These are phyloP conservation scores for Phengaris arion DNA, from an alignment of 2,888 invertebrate genomes.

Conservation along the genomic window DNA sequence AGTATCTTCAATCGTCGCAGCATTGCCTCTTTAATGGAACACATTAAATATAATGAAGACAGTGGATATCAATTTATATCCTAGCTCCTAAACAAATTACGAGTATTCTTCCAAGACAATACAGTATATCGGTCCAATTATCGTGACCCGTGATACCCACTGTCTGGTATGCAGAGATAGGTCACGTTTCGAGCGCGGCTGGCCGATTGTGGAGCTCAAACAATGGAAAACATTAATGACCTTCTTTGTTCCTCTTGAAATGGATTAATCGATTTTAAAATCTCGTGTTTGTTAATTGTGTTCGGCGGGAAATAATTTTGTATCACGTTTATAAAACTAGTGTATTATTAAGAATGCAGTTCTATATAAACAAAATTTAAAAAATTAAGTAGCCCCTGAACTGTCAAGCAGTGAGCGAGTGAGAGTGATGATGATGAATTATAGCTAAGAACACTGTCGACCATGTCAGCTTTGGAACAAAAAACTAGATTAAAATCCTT, in stretches of 20 bases:
- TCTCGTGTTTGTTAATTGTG: conserved; percentile 21
- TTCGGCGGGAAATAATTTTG: neutral
- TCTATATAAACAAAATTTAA: no score
- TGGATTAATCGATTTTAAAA: conserved; percentile 27
- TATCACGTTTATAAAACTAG: neutral
- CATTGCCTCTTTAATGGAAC: neutral
- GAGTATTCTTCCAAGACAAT: conserved; percentile 23
- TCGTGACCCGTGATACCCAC: neutral
- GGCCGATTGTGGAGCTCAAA: conserved; percentile 61
- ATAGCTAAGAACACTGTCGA: no score
- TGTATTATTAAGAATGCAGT: no score
- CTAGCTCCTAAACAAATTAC: conserved; percentile 23
- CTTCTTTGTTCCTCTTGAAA: conserved; percentile 62
- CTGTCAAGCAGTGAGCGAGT: no score
- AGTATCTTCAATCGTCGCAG: neutral
- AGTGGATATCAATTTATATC: conserved; percentile 20
- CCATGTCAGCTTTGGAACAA: no score
- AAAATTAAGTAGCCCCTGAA: no score
- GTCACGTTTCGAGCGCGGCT: conserved; percentile 31
- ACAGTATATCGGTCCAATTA: neutral
- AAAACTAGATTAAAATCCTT: no score
- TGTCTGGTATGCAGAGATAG: neutral
- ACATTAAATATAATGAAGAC: conserved; percentile 1
- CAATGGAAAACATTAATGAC: conserved; percentile 76
- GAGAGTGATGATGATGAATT: no score